A percentile compares a stretch with the other conserved stretches of the same genome.
Conservation (phyloP, 2,113 vertebrate genomes). For the Urocynchramus pylzowi region DNA sequence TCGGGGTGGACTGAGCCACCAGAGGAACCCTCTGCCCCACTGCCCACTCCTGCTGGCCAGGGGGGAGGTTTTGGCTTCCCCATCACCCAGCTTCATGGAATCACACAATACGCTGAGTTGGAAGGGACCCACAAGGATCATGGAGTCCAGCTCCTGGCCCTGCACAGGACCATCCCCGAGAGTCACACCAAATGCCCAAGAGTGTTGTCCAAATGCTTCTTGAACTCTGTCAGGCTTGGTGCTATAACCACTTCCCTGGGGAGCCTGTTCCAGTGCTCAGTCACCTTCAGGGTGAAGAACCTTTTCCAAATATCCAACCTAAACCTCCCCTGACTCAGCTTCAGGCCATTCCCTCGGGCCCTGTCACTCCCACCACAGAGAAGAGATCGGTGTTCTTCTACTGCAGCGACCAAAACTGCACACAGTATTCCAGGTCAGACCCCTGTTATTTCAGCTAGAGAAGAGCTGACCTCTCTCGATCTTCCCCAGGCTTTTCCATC, state of each 20-base stretch:
- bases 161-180: not conserved
- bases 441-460: not conserved
- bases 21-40: not conserved
- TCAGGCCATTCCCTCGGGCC: not conserved
- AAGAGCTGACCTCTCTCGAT: not conserved
- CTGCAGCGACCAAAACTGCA: not conserved
- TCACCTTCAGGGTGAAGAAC: not conserved
- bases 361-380: not conserved
- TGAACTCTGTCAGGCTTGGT: not conserved
- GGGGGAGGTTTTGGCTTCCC: not conserved
- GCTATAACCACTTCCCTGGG: not conserved
- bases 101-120: not conserved
- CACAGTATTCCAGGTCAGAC: not conserved
- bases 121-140: not conserved
- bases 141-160: not conserved
- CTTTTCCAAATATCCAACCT: not conserved
- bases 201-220: not conserved
- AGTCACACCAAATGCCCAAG: not conserved
- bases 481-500: not conserved
- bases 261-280: not conserved
- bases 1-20: rapidly evolving
- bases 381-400: not conserved
- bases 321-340: not conserved
- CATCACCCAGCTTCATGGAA: not conserved
- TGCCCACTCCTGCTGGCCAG: not conserved